Conservation (phyloP, 2,797 vertebrate species). For the Hippopotamyrus pictus region DNA sequence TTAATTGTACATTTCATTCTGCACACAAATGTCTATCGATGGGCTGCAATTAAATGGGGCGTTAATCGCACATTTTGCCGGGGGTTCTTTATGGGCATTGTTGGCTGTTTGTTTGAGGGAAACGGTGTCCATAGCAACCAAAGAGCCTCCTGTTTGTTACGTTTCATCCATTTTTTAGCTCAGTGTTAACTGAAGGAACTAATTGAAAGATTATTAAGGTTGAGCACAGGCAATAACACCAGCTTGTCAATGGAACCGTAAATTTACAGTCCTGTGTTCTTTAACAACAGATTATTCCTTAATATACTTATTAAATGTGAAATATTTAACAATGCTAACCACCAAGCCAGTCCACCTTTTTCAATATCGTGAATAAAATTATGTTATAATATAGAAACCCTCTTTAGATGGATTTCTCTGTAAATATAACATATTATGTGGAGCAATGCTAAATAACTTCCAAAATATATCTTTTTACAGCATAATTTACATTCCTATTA, state of each 20-base stretch:
- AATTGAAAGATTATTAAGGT: not conserved
- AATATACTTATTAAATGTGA: not conserved
- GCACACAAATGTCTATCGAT: not conserved
- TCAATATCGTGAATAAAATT: not conserved
- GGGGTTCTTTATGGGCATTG: not conserved
- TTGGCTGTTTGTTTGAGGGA: not conserved
- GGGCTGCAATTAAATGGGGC: not conserved
- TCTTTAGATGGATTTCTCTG: not conserved
- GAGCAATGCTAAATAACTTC: not conserved
- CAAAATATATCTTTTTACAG: not conserved
- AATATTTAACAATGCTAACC: not conserved
- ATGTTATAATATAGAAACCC: not conserved
- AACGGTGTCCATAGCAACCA: not conserved
- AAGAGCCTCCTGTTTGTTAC: not conserved
- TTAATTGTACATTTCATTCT: slow-evolving; percentile 1
- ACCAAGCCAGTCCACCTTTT: not conserved
- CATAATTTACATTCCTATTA: not conserved
- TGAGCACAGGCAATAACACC: not conserved
- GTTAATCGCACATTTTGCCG: not conserved
- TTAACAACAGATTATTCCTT: not conserved
- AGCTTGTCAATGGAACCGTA: not conserved
- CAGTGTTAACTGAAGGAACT: not conserved
- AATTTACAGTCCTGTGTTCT: not conserved
- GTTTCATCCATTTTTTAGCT: not conserved
- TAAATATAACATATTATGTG: not conserved